Percentiles rank a stretch among this genome's conserved stretches.
Conservation (phyloP, 2,113 vertebrate genomes). For the Ictalurus punctatus region DNA sequence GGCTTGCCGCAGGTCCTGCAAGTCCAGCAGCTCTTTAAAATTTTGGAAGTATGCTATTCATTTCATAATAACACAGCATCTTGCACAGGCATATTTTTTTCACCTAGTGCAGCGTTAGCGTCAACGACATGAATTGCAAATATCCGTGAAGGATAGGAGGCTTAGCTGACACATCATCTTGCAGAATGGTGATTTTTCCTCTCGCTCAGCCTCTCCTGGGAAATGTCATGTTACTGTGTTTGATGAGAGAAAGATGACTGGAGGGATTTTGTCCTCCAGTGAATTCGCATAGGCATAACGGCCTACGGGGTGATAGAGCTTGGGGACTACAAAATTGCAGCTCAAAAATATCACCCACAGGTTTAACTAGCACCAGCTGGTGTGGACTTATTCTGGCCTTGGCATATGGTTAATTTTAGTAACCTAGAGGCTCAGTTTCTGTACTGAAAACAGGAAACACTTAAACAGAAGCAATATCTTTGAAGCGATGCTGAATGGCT, state of each 20-base stretch:
- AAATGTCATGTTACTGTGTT: slow-evolving; percentile 43
- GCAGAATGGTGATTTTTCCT: slow-evolving; percentile 37
- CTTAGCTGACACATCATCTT: slow-evolving; percentile 28
- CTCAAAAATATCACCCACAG: slow-evolving; percentile 2
- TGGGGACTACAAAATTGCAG: slow-evolving; percentile 18
- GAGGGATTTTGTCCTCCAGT: slow-evolving; percentile 19
- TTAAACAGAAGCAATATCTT: not conserved
- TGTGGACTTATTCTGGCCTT: not conserved
- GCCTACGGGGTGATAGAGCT: not conserved
- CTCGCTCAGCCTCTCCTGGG: slow-evolving; percentile 40
- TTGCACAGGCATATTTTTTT: slow-evolving; percentile 19
- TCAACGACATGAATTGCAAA: slow-evolving; percentile 35
- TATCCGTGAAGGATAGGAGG: slow-evolving; percentile 31
- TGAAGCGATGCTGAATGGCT: not conserved
- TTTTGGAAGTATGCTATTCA: slow-evolving; percentile 29
- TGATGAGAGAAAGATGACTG: slow-evolving; percentile 37
- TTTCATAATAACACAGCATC: slow-evolving; percentile 38
- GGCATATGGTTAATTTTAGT: not conserved
- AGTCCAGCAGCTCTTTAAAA: slow-evolving; percentile 24
- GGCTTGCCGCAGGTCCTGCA: slow-evolving; percentile 6
- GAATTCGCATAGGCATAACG: not conserved
- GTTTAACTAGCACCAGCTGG: slow-evolving; percentile 23
- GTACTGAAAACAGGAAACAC: not conserved
- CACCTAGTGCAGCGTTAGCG: slow-evolving; percentile 5
- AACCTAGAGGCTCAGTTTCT: not conserved